Percentiles rank a stretch among this genome's conserved stretches.
Conservation (phyloP, 2,113 vertebrate genomes). For the Pterocles orientalis region DNA sequence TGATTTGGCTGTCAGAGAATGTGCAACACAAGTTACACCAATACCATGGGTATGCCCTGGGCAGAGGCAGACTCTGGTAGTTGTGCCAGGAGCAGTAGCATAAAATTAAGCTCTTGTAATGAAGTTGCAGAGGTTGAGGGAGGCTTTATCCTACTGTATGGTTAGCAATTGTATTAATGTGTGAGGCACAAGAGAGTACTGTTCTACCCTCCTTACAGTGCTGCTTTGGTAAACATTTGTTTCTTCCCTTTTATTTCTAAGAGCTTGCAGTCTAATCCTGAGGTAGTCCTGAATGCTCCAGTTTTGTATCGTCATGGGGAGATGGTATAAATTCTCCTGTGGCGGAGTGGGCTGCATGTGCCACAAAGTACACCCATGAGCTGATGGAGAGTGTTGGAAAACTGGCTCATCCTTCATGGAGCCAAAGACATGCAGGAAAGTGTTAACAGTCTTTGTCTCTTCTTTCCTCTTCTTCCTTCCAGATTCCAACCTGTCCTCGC, state of each 20-base stretch:
- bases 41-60: not conserved
- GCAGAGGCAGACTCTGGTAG: not conserved
- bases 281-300: not conserved
- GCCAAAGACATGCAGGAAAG: not conserved
- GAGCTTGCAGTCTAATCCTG: not conserved
- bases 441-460: not conserved
- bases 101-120: not conserved
- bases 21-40: not conserved
- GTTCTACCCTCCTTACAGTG: not conserved
- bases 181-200: not conserved
- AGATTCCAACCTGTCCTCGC: not conserved
- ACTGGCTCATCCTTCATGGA: not conserved
- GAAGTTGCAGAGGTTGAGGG: not conserved
- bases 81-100: not conserved
- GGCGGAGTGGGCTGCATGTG: not conserved
- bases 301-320: not conserved
- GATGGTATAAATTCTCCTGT: not conserved
- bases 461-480: not conserved
- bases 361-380: not conserved
- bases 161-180: not conserved
- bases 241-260: not conserved
- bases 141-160: not conserved
- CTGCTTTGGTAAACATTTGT: not conserved
- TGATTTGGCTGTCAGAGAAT: not conserved
- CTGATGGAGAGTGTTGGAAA: not conserved